A percentile compares a stretch with the other conserved stretches of the same genome.
These are phyloP conservation scores for Castor canadensis DNA, from an alignment of 2,113 vertebrate genomes.

Conservation along the genomic window DNA sequence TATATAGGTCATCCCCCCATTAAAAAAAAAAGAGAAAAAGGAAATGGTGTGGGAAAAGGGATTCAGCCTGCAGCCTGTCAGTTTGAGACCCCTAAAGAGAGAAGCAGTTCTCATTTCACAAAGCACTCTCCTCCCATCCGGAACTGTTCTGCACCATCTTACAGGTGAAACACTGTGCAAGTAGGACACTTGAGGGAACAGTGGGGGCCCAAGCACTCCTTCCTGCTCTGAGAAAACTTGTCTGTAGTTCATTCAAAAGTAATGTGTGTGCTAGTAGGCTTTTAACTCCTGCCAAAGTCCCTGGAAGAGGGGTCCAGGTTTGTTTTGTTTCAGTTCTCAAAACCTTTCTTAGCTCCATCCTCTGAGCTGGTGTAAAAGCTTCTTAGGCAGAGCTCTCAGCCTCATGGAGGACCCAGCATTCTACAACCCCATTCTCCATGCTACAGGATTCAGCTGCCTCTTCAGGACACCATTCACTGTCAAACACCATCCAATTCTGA, in stretches of 20 bases:
- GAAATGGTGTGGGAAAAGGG: background rate
- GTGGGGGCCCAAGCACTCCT: background rate
- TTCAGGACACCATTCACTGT: too few relatives aligned
- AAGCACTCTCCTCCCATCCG: background rate
- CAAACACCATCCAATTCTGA: too few relatives aligned
- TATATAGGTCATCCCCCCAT: background rate
- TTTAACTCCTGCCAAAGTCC: background rate
- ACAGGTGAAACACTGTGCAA: background rate
- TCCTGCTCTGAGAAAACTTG: too few relatives aligned
- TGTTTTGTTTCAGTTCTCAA: too few relatives aligned
- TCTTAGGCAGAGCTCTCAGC: background rate
- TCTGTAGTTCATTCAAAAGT: too few relatives aligned
- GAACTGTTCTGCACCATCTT: background rate
- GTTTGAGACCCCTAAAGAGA: background rate
- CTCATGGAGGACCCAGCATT: rapidly evolving
- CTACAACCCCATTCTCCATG: too few relatives aligned
- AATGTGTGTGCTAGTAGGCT: too few relatives aligned
- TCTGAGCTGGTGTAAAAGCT: too few relatives aligned
- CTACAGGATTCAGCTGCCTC: too few relatives aligned
- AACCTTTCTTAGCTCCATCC: background rate
- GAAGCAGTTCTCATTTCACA: background rate
- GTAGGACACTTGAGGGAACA: rapidly evolving
- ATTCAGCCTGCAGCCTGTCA: background rate
- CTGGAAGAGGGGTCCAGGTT: too few relatives aligned
- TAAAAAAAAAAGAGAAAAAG: background rate